Evolutionary conservation across 1,140 invertebrate species (phyloP).

Genomic region (Nymphalis io): DNA sequence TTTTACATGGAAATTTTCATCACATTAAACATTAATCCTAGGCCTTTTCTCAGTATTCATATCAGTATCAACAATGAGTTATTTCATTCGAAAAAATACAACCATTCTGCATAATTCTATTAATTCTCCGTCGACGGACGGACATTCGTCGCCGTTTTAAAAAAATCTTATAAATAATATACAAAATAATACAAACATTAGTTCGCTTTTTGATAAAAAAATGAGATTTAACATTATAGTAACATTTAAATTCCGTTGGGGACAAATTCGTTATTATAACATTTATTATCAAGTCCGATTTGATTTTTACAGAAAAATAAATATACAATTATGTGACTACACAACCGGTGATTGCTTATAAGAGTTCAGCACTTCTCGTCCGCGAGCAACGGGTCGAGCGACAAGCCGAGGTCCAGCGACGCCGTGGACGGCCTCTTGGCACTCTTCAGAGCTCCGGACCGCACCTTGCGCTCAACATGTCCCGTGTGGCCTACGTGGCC

Average conservation of each 20-base stretch:
- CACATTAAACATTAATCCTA: constrained; percentile 78
- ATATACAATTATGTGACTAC: constrained; percentile 75
- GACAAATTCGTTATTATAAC: constrained; percentile 67
- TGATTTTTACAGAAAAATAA: constrained; percentile 77
- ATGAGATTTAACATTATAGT: constrained; percentile 71
- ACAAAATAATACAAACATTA: constrained; percentile 81
- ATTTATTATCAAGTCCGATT: constrained; percentile 65
- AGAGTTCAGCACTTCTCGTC: constrained; percentile 77
- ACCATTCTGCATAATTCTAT: constrained; percentile 74
- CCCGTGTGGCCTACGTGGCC: constrained; percentile 57
- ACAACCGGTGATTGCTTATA: constrained; percentile 70
- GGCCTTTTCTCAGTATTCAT: constrained; percentile 75
- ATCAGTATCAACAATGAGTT: constrained; percentile 73
- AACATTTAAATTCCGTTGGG: constrained; percentile 59
- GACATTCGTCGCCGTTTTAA: constrained; percentile 64
- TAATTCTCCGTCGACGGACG: constrained; percentile 61
- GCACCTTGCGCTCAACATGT: constrained; percentile 38
- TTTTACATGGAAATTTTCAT: constrained; percentile 80
- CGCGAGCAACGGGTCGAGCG: constrained; percentile 72
- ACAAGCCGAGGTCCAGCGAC: constrained; percentile 71
- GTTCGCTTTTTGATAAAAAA: constrained; percentile 59
- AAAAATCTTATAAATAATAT: constrained; percentile 80
- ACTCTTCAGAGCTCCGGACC: constrained; percentile 46
- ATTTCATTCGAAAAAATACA: constrained; percentile 76
- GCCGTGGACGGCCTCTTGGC: constrained; percentile 53